Evolutionary conservation across 2,888 invertebrate species (phyloP).

Genomic region (Pristionchus arcanus): DNA sequence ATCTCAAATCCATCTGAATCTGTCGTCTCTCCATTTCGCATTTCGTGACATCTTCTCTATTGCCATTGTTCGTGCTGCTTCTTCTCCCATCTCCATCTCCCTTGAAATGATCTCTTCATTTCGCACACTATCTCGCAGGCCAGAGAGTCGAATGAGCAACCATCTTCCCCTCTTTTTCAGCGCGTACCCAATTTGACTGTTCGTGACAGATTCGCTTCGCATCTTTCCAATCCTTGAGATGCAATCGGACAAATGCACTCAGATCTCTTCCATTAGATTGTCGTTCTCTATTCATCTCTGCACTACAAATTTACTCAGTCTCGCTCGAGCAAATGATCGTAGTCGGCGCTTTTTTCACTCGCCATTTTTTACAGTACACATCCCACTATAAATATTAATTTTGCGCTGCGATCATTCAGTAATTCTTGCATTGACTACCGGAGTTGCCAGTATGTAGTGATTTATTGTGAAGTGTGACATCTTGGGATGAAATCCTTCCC

Average conservation of each 20-base stretch:
- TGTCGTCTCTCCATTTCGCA: not conserved
- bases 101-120: not conserved
- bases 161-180: not conserved
- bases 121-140: not conserved
- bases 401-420: no score
- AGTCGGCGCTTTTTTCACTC: not conserved
- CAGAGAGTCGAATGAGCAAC: not conserved
- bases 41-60: slow-evolving; percentile 11
- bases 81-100: not conserved
- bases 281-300: not conserved
- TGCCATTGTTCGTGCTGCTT: slow-evolving; percentile 17
- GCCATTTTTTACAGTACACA: no score
- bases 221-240: not conserved
- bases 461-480: not conserved
- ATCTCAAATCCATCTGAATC: not conserved
- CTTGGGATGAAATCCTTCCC: not conserved
- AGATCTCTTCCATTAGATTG: not conserved
- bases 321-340: not conserved
- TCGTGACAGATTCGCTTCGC: not conserved
- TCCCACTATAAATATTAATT: no score
- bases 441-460: no score
- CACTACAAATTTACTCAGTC: no score
- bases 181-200: not conserved
- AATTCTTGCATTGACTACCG: no score
- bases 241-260: not conserved